These are phyloP conservation scores for Oryzias melastigma DNA, from an alignment of 2,113 vertebrate species.

Conservation along the genomic window DNA sequence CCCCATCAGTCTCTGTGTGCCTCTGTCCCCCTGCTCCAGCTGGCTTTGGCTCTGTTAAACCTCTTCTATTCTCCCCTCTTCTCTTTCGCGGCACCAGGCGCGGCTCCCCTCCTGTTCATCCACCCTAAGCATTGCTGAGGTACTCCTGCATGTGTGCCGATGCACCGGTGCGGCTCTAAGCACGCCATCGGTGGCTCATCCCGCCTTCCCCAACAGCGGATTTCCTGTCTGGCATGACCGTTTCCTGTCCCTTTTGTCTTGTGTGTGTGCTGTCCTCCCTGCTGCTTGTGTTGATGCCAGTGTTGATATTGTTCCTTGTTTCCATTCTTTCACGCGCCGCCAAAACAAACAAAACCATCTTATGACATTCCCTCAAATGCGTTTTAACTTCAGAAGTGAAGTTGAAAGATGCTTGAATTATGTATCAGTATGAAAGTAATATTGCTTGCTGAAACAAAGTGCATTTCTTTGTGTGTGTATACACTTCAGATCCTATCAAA, in stretches of 20 bases:
- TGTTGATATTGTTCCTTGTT: slow-evolving; percentile 26
- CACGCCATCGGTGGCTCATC: slow-evolving; percentile 32
- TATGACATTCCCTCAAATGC: slow-evolving; percentile 42
- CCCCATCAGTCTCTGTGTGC: slow-evolving; percentile 63
- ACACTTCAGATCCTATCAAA: slow-evolving; percentile 24
- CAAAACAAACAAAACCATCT: slow-evolving; percentile 44
- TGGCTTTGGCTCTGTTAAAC: slow-evolving; percentile 74
- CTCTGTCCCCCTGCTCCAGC: slow-evolving; percentile 56
- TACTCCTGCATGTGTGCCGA: slow-evolving; percentile 94
- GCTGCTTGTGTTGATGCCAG: slow-evolving; percentile 57
- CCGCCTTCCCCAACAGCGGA: slow-evolving; percentile 68
- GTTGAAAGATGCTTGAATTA: slow-evolving; percentile 65
- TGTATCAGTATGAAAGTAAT: slow-evolving; percentile 54
- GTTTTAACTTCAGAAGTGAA: slow-evolving; percentile 62
- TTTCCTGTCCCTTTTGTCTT: slow-evolving; percentile 42
- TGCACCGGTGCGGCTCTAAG: slow-evolving; percentile 53
- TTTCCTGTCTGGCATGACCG: slow-evolving; percentile 80
- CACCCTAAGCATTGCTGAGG: slow-evolving; percentile 99
- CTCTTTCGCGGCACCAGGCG: slow-evolving; percentile 89
- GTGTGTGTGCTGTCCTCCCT: slow-evolving; percentile 65
- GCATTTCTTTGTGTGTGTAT: slow-evolving; percentile 25
- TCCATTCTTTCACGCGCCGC: slow-evolving; percentile 36
- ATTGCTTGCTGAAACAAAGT: slow-evolving; percentile 47
- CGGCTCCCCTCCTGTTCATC: slow-evolving; percentile 99
- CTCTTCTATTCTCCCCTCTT: slow-evolving; percentile 73